These are phyloP conservation scores for Dysdera silvatica DNA, from an alignment of 1,140 invertebrate species.

Conservation along the genomic window DNA sequence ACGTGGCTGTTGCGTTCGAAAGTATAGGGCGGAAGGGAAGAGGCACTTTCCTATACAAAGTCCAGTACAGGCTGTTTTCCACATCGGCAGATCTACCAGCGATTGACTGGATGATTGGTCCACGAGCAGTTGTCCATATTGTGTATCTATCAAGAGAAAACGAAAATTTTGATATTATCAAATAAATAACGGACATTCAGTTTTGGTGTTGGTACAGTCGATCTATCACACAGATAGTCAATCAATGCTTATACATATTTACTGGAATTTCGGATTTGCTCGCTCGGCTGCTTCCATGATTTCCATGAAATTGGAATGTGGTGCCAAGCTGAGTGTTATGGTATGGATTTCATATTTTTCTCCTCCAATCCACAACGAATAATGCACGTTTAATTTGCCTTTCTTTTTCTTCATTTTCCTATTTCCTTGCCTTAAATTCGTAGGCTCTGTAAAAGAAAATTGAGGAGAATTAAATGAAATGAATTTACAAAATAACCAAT, in stretches of 20 bases:
- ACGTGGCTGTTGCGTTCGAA: conserved; percentile 4
- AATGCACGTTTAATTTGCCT: conserved; percentile 6
- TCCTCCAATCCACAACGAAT: conserved; percentile 19
- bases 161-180: no score
- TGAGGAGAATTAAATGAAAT: no score
- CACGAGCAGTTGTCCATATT: neutral
- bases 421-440: no score
- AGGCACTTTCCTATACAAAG: conserved; percentile 12
- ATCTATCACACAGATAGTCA: neutral
- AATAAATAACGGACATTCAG: neutral
- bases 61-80: conserved; percentile 12
- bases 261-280: conserved; percentile 13
- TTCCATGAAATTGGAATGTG: conserved; percentile 5
- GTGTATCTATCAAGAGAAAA: neutral
- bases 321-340: conserved; percentile 1
- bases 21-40: conserved; percentile 12
- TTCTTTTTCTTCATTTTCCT: neutral
- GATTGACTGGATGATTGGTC: neutral
- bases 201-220: neutral
- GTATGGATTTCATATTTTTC: conserved; percentile 18
- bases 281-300: conserved; percentile 14
- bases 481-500: no score
- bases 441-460: no score
- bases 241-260: neutral
- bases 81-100: conserved; percentile 7